Base-by-base conservation (phyloP, 1,140 invertebrate genomes). In the Drosophila lini region DNA sequence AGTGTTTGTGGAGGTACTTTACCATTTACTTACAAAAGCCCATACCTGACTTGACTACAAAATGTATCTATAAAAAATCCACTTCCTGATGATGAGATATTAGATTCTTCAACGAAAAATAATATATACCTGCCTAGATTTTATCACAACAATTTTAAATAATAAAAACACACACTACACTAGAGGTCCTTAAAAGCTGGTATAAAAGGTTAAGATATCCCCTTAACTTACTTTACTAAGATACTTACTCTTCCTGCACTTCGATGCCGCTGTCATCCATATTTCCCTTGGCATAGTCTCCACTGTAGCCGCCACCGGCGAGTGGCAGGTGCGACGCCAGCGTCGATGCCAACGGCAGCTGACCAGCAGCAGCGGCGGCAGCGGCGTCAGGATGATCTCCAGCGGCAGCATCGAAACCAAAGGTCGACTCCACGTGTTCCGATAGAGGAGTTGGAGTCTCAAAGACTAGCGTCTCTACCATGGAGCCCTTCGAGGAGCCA, bases 401-500 rank as follows among this genome's bases (percentile, higher is more conserved):
- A 31, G 92, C 48, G 79, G 74, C 74, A 13, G 74, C 74, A 70
- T 89, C 84, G 38, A 91, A 91, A 10, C 91, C 88, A 81, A 92
- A 92, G 41, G 61, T 89, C 28, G 86, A 78, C 80, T 95, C 95
- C 45, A 95, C 95, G 90, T 96, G 95, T 92, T 96, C 95, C 75
- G 95, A 93, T 59, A 96, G 94, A 44, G 94, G 94, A 91, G 94
- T 95, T 47, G 95, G 95, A 74, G 96, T 97, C 93, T 98, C 97
- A 93, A 97, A 98, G 62, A 98, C 97, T 40, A 98, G 93, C 16
- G 97, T 98, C 93, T 98, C 97, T 40, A 98, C 97, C 97, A 98
- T 98, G n/a, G 97, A 97, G 58, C 97, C 97, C 93, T 98, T 98
- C 73, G 97, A 97, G 90, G 97, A 97, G 48, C 97, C 97, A 92